These are phyloP conservation scores for Dicrostonyx torquatus DNA, from an alignment of 2,797 vertebrate species.

Conservation along the genomic window DNA sequence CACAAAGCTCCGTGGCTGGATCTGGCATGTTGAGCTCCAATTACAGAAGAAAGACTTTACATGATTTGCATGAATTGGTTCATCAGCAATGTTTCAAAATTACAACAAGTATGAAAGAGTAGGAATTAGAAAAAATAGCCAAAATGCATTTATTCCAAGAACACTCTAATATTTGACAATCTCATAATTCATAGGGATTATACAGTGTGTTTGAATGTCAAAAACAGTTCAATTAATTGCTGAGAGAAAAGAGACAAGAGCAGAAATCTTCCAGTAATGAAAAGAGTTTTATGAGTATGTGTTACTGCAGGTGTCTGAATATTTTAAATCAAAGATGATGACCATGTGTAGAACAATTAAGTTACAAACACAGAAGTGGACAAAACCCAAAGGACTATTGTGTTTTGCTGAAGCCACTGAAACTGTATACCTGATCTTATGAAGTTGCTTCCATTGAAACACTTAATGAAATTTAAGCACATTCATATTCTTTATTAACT, in stretches of 20 bases:
- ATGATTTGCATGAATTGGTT: slow-evolving; percentile 83
- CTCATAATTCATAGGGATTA: slow-evolving; percentile 72
- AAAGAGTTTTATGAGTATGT: slow-evolving; percentile 74
- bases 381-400: slow-evolving; percentile 70
- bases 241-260: slow-evolving; percentile 54
- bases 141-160: slow-evolving; percentile 62
- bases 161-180: slow-evolving; percentile 73
- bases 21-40: slow-evolving; percentile 84
- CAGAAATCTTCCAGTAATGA: slow-evolving; percentile 69
- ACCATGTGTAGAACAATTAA: slow-evolving; percentile 60
- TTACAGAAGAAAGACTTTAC: slow-evolving; percentile 84
- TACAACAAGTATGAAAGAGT: slow-evolving; percentile 77
- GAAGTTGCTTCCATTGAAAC: slow-evolving; percentile 55
- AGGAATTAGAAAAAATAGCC: slow-evolving; percentile 56
- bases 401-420: slow-evolving; percentile 68
- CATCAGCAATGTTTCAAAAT: slow-evolving; percentile 84
- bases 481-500: slow-evolving; percentile 65
- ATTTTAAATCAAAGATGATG: slow-evolving; percentile 69
- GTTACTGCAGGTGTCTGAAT: slow-evolving; percentile 72
- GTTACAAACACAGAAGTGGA: slow-evolving; percentile 36
- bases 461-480: slow-evolving; percentile 70
- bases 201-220: slow-evolving; percentile 73
- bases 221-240: slow-evolving; percentile 82
- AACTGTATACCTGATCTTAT: slow-evolving; percentile 53
- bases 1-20: slow-evolving; percentile 81